These are phyloP conservation scores for Zaprionus davidi DNA, from an alignment of 1,140 invertebrate genomes.

Conservation along the genomic window DNA sequence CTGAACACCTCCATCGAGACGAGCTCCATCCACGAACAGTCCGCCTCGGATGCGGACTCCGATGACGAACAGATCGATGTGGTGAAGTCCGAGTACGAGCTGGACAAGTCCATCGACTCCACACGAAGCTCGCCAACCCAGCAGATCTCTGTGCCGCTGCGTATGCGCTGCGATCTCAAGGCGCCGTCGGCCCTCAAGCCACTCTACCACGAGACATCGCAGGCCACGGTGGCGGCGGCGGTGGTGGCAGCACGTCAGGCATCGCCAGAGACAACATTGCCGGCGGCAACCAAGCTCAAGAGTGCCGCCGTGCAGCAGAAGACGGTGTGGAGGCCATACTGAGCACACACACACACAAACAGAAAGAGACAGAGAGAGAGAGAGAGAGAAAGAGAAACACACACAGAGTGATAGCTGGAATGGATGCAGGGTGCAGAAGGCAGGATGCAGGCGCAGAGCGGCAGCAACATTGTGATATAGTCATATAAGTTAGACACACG, in stretches of 20 bases:
- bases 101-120: slow-evolving; percentile 77
- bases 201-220: slow-evolving; percentile 75
- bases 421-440: slow-evolving; percentile 35
- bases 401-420: slow-evolving; percentile 53
- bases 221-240: slow-evolving; percentile 12
- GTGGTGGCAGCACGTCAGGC: slow-evolving; percentile 76
- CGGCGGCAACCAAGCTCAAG: slow-evolving; percentile 82
- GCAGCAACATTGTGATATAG: slow-evolving; percentile 82
- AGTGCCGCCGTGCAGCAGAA: slow-evolving; percentile 86
- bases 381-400: slow-evolving; percentile 13
- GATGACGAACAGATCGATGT: slow-evolving; percentile 90
- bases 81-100: slow-evolving; percentile 89
- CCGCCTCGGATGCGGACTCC: slow-evolving; percentile 87
- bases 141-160: slow-evolving; percentile 46
- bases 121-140: slow-evolving; percentile 69
- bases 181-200: slow-evolving; percentile 86
- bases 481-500: slow-evolving; percentile 67
- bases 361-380: slow-evolving; percentile 11
- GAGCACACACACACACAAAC: slow-evolving; percentile 58
- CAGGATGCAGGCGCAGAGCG: slow-evolving; percentile 63
- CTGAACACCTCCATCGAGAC: slow-evolving; percentile 86
- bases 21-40: slow-evolving; percentile 87
- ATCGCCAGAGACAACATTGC: slow-evolving; percentile 85
- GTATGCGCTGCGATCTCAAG: slow-evolving; percentile 86
- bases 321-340: slow-evolving; percentile 91